Base-by-base conservation (phyloP, 2,113 vertebrate species). In the Gnathonemus echidnorhynchus region DNA sequence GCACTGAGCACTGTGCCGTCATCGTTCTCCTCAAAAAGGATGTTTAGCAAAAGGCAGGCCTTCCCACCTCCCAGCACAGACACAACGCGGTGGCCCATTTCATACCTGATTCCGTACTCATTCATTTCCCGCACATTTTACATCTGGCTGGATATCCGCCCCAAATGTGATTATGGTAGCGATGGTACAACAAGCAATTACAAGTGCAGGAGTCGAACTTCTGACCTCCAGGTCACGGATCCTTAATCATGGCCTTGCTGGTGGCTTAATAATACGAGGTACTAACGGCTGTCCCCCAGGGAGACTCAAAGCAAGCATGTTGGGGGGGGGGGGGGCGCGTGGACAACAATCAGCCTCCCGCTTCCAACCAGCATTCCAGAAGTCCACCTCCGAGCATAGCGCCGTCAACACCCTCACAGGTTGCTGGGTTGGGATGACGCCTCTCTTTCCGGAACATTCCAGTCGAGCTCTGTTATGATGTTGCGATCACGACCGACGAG, bases 1-100 rank as follows among this genome's bases (percentile, higher is more conserved):
- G 88, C 80, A 35, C 52, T 80, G 74, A 89, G 52, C 45, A 31
- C n/a, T 27, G 39, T 52, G 27, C 74, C 21, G 27, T 27, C 46
- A 10, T 35, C 86, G 31, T 31, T 27, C 13, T 39, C 50, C 27
- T 53, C 31, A 35, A 56, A 58, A 89, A 56, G 45, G 27, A 52
- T 21, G 88, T 46, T 31, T 49, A 24, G 88, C 19, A 42, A 56
- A 53, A 77, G 21, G 53, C 53, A 19, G 56, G 27, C 74, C 50
- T 5, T 50, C 50, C 24, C 92, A 90, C 91, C 88, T 77, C 93
- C 92, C 84, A 87, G n/a, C 50, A 87, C 42, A n/a, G n/a, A 56
- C 10, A 17, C 31, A 50, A n/a, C 2, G n/a, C 42, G 2, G 21
- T 15, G 85, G 85, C 46, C n/a, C 27, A 52, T 53, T 39, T 39